These are phyloP conservation scores for Papilio xuthus DNA, from an alignment of 1,140 invertebrate genomes.

Conservation along the genomic window DNA sequence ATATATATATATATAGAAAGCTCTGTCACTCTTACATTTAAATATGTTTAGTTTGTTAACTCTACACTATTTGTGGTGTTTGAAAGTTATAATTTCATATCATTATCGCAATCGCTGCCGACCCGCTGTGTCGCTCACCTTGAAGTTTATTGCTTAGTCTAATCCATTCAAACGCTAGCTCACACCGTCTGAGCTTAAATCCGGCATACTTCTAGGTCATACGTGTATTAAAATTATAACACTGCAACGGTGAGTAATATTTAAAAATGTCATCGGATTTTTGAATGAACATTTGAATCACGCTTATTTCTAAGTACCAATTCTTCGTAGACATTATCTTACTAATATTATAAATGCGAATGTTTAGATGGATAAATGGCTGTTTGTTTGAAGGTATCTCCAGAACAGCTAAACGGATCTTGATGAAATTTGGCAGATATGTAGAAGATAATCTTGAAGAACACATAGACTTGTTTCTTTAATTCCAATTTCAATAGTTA, in stretches of 20 bases:
- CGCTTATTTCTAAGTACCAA: not conserved
- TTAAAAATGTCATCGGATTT: not conserved
- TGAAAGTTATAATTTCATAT: slow-evolving; percentile 31
- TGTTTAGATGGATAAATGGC: too few species aligned
- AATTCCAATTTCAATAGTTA: too few species aligned
- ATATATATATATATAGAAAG: not conserved
- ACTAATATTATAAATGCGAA: too few species aligned
- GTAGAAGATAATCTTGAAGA: too few species aligned
- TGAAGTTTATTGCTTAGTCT: slow-evolving; percentile 35
- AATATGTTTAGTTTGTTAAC: slow-evolving; percentile 9
- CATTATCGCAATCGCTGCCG: slow-evolving; percentile 19
- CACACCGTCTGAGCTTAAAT: slow-evolving; percentile 20
- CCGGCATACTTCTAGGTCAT: slow-evolving; percentile 34
- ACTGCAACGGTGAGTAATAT: not conserved
- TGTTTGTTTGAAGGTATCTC: too few species aligned
- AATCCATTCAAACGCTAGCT: slow-evolving; percentile 21
- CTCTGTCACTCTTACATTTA: not conserved
- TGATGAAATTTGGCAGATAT: too few species aligned
- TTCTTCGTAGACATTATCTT: slow-evolving; percentile 12
- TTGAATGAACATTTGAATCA: slow-evolving; percentile 10
- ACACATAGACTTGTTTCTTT: too few species aligned
- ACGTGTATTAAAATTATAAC: not conserved
- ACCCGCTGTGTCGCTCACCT: slow-evolving; percentile 37
- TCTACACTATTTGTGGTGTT: not conserved
- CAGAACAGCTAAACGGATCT: too few species aligned